Percentiles rank a stretch among this genome's conserved stretches.
phyloP scores from a whole-genome alignment of 2,888 invertebrate genomes.

The Cosmorhoe ocellata region DNA sequence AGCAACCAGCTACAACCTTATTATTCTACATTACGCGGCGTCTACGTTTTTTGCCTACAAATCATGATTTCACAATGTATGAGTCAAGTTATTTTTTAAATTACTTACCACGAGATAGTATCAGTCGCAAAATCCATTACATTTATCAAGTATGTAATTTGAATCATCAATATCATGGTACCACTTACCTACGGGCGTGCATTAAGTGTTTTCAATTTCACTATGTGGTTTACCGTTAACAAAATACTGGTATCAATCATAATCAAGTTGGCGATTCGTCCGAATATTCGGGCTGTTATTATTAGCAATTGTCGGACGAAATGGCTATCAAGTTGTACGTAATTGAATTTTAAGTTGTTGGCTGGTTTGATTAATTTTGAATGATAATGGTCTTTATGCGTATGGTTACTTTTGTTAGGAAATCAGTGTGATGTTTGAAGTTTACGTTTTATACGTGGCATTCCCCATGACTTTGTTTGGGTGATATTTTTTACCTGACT shows the following conservation, averaged over 20 bases:
- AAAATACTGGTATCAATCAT: conserved; percentile 69
- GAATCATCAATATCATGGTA: conserved; percentile 42
- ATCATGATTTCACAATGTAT: conserved; percentile 40
- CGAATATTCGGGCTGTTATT: conserved; percentile 61
- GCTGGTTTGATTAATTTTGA: conserved; percentile 44
- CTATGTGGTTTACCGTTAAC: conserved; percentile 60
- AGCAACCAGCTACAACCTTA: conserved; percentile 23
- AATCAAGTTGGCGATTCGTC: conserved; percentile 57
- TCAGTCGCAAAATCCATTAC: conserved; percentile 40
- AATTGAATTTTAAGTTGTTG: conserved; percentile 60
- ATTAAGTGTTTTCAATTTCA: conserved; percentile 51
- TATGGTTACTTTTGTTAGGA: conserved; percentile 29
- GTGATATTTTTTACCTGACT: too few species aligned
- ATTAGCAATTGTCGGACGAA: conserved; percentile 31
- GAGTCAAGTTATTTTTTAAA: conserved; percentile 33
- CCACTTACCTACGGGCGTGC: conserved; percentile 44
- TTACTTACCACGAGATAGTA: conserved; percentile 34
- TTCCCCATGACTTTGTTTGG: too few species aligned
- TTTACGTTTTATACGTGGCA: background rate
- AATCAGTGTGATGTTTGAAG: background rate
- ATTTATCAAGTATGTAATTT: conserved; percentile 45
- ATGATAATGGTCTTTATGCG: conserved; percentile 27
- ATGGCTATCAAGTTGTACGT: conserved; percentile 29
- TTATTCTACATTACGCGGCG: conserved; percentile 37
- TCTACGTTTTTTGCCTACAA: conserved; percentile 37